Evolutionary conservation across 2,113 vertebrate genomes (phyloP).

Genomic region (Menidia beryllina): DNA sequence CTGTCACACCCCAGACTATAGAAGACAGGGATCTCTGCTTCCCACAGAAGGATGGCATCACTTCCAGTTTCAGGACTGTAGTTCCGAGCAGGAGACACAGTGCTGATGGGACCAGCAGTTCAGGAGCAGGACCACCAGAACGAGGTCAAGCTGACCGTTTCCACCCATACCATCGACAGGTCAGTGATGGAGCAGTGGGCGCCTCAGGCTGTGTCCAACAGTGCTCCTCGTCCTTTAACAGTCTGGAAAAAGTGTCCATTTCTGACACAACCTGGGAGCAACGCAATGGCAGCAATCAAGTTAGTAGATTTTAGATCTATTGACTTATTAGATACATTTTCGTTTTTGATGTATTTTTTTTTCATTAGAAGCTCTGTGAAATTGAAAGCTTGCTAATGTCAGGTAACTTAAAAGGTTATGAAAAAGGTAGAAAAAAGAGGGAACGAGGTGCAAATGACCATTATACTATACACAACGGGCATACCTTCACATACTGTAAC

Average conservation of each 20-base stretch:
- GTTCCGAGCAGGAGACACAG: constrained; percentile 80
- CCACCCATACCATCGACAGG: constrained; percentile 89
- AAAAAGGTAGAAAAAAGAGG: too few relatives aligned
- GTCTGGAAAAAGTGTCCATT: constrained; percentile 66
- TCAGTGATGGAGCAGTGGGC: constrained; percentile 77
- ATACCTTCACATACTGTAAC: too few relatives aligned
- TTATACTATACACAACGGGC: too few relatives aligned
- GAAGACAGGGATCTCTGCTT: constrained; percentile 30
- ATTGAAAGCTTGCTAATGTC: not conserved
- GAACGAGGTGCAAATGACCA: too few relatives aligned
- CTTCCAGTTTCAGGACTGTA: constrained; percentile 61
- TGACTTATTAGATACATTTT: not conserved
- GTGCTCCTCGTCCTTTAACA: constrained; percentile 79
- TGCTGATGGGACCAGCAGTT: constrained; percentile 78
- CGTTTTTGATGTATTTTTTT: not conserved
- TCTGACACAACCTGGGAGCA: constrained; percentile 73
- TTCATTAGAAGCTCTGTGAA: not conserved
- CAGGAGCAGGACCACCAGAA: constrained; percentile 37
- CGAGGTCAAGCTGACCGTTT: constrained; percentile 77
- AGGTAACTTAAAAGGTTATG: too few relatives aligned
- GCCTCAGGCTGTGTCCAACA: constrained; percentile 52
- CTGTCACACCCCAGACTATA: constrained; percentile 29
- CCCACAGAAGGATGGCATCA: constrained; percentile 39
- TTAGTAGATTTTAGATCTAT: constrained; percentile 43
- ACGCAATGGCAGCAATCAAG: too few relatives aligned